These are phyloP conservation scores for Schizaphis graminum DNA, from an alignment of 2,888 invertebrate genomes.

Conservation along the genomic window DNA sequence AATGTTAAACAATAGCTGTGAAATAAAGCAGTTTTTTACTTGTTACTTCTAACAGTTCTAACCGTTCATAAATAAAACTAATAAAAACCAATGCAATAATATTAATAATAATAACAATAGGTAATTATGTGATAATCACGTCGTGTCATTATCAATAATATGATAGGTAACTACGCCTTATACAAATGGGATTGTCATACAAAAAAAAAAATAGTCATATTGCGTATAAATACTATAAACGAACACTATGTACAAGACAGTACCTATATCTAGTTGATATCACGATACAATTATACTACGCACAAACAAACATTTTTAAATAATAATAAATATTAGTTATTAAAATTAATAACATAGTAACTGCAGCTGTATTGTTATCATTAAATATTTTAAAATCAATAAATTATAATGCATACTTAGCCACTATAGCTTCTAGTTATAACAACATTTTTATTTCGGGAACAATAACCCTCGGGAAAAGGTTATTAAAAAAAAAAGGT, in stretches of 20 bases:
- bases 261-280: background rate
- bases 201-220: background rate
- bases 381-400: too few species aligned
- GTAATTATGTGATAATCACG: background rate
- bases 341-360: too few species aligned
- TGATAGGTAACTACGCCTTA: background rate
- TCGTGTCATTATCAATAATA: background rate
- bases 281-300: background rate
- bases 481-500: too few species aligned
- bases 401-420: too few species aligned
- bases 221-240: background rate
- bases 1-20: background rate
- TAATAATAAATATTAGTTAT: too few species aligned
- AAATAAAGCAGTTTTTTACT: background rate
- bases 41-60: background rate
- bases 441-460: too few species aligned
- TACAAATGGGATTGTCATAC: background rate
- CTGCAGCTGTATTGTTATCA: too few species aligned
- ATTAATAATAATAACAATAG: conserved; percentile 9
- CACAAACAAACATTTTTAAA: too few species aligned
- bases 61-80: background rate
- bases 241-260: background rate
- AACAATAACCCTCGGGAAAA: too few species aligned
- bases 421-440: too few species aligned
- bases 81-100: background rate